Evolutionary conservation across 2,797 vertebrate species (phyloP).

Genomic region (Neopelma chrysocephalum): DNA sequence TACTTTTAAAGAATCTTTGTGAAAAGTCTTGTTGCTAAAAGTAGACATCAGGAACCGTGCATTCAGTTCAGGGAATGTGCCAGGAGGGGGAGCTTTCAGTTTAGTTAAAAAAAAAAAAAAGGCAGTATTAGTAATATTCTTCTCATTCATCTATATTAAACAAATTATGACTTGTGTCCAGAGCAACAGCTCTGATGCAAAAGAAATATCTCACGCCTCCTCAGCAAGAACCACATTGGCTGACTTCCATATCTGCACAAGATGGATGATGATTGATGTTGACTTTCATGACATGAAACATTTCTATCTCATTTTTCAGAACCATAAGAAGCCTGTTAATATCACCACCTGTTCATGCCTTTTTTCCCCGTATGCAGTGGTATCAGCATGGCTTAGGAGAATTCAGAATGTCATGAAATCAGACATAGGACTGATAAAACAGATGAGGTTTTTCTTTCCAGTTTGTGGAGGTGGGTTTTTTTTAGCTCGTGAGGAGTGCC

Average conservation of each 20-base stretch:
- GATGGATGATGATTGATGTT: constrained; percentile 63
- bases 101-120: not conserved
- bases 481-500: not conserved
- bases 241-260: constrained; percentile 50
- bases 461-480: not conserved
- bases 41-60: not conserved
- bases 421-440: not conserved
- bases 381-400: constrained; percentile 1
- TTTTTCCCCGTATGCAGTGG: not conserved
- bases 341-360: constrained; percentile 51
- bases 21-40: not conserved
- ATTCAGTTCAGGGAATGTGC: constrained; percentile 39
- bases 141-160: constrained; percentile 44
- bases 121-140: not conserved
- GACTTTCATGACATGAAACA: constrained; percentile 65
- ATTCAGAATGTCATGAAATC: constrained; percentile 1
- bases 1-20: not conserved
- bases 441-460: not conserved
- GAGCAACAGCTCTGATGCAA: constrained; percentile 48
- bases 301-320: constrained; percentile 65
- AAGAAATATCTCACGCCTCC: constrained; percentile 46
- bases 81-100: constrained; percentile 58
- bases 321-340: constrained; percentile 52
- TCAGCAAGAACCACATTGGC: constrained; percentile 43
- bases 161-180: constrained; percentile 64